Evolutionary conservation across 2,888 invertebrate genomes (phyloP).

Genomic region (Apantesis nais): DNA sequence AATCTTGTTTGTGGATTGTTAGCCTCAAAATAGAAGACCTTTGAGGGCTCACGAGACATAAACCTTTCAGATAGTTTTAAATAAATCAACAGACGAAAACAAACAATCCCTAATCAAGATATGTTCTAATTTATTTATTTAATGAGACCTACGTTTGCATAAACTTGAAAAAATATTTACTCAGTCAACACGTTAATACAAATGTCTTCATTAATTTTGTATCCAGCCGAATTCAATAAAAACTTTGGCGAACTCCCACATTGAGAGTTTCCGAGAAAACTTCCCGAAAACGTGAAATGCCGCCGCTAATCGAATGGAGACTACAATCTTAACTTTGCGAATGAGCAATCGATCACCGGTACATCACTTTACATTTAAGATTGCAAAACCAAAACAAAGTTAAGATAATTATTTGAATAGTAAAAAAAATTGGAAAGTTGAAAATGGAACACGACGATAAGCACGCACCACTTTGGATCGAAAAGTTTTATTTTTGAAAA

Average conservation of each 20-base stretch:
- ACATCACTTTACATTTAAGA: conserved; percentile 55
- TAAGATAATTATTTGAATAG: conserved; percentile 19
- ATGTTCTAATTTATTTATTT: conserved; percentile 23
- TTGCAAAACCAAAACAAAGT: conserved; percentile 40
- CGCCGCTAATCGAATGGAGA: conserved; percentile 70
- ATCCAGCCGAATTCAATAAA: conserved; percentile 60
- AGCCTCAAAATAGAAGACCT: background rate
- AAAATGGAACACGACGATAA: conserved; percentile 14
- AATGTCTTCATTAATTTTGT: conserved; percentile 77
- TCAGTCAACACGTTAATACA: conserved; percentile 68
- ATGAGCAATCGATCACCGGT: conserved; percentile 51
- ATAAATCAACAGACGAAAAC: background rate
- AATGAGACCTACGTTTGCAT: conserved; percentile 16
- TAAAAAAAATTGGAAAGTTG: conserved; percentile 19
- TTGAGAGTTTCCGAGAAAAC: conserved; percentile 76
- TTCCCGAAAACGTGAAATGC: conserved; percentile 72
- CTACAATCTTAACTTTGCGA: conserved; percentile 62
- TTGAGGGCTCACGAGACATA: background rate
- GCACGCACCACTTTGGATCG: conserved; percentile 25
- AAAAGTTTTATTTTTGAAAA: conserved; percentile 31
- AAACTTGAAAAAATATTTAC: conserved; percentile 59
- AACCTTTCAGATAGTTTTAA: background rate
- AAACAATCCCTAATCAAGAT: conserved; percentile 5
- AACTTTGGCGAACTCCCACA: conserved; percentile 75
- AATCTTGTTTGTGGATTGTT: background rate